Percentiles rank a stretch among this genome's conserved stretches.
phyloP scores from a whole-genome alignment of 2,113 vertebrate species.

The Oceanodroma tethys region DNA sequence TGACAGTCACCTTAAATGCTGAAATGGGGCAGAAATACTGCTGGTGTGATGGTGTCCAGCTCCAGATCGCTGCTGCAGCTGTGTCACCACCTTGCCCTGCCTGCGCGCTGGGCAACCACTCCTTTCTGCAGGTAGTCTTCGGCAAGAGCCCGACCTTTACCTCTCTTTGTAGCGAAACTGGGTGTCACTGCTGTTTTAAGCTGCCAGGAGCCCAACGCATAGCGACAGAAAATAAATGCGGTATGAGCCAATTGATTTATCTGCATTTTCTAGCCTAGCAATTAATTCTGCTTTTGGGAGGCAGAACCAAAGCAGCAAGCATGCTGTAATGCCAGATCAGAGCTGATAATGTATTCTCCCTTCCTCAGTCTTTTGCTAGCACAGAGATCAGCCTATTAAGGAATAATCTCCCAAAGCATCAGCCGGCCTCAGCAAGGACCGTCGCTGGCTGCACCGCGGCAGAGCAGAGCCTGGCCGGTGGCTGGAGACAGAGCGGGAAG shows the following conservation, averaged over 20 bases:
- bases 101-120: background rate
- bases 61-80: background rate
- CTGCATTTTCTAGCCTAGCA: background rate
- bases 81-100: background rate
- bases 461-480: fast-evolving
- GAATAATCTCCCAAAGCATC: background rate
- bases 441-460: fast-evolving
- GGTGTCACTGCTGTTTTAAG: background rate
- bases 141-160: background rate
- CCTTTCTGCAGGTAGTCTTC: background rate
- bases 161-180: background rate
- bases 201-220: background rate
- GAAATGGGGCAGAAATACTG: background rate
- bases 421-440: fast-evolving
- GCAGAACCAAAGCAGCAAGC: background rate
- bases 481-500: background rate
- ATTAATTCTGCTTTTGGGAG: background rate
- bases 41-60: background rate
- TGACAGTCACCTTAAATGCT: background rate
- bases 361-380: background rate
- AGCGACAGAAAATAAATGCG: conserved; percentile 3
- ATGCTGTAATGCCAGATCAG: background rate
- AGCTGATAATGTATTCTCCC: background rate
- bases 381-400: background rate
- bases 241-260: background rate